Conservation (phyloP, 2,888 invertebrate species). For the Lumbricus terrestris region DNA sequence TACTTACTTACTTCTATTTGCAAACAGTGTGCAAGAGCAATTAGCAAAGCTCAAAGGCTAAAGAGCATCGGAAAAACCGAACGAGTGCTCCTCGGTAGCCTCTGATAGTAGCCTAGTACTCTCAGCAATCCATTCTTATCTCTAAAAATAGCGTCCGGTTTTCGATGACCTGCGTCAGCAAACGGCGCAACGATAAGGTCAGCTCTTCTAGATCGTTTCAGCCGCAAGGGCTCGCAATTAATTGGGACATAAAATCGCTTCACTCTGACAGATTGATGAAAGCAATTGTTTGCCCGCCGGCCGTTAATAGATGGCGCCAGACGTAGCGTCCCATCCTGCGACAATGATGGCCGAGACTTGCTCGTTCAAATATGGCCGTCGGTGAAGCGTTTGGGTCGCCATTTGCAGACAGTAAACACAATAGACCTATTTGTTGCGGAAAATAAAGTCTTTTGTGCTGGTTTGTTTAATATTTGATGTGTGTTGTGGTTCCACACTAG, state of each 20-base stretch:
- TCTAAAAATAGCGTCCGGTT: neutral
- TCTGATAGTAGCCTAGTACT: neutral
- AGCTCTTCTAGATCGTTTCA: neutral
- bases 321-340: slow-evolving; percentile 3
- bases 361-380: neutral
- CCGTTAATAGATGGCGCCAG: neutral
- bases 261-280: neutral
- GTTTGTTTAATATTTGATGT: neutral
- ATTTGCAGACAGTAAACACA: neutral
- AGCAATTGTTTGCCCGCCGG: neutral
- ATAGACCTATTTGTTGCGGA: neutral
- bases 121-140: neutral
- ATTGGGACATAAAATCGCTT: slow-evolving; percentile 3
- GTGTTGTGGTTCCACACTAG: neutral
- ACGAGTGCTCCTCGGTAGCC: neutral
- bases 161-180: neutral
- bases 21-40: neutral
- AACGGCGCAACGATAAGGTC: neutral
- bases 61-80: neutral
- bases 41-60: neutral
- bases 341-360: neutral
- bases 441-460: neutral
- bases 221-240: neutral
- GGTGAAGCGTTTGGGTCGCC: neutral
- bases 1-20: neutral